Evolutionary conservation across 2,113 vertebrate genomes (phyloP), one percentile per base, ranked within the genome.

Genomic region (Solea solea): DNA sequence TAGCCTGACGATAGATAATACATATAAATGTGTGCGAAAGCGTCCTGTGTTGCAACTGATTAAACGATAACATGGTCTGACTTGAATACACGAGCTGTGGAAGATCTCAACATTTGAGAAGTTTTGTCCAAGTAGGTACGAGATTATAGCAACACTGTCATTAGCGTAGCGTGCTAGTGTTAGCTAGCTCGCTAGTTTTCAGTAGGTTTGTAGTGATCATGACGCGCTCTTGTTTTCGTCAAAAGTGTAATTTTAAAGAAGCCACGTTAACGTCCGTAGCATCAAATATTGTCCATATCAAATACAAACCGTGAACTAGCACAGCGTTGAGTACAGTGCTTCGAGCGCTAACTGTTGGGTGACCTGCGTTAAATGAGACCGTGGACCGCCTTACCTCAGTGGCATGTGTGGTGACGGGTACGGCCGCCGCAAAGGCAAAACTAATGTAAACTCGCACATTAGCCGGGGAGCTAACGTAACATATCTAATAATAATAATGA

Each of bases 101-200:
- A 90, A 83, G 86, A 87, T 80, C 65, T 59, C 80, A 60, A 40
- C 81, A n/a, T 21, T 66, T 83, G 71, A 76, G 76, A 65, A 69
- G 59, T 86, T 80, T 86, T 61, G 76, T 52, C 52, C 88, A 88
- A 89, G 86, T 82, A 91, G 89, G 91, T 92, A 85, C 71, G 74
- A 87, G 83, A 82, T 78, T 82, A 75, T 62, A 78, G 78, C 78
- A 73, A 81, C 79, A 85, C 82, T 86, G 78, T 86, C 85, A 62
- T 84, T 90, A 91, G 86, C 85, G 10, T 80, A 83, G 85, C 81
- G 76, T 69, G 85, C 81, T 87, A 81, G 74, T 11, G 42, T 64
- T 87, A 89, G 83, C 83, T 66, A 69, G 59, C 71, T 63, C 68
- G 69, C 54, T 86, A 79, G 79, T 81, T 52, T 61, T 80, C 28